These are phyloP conservation scores for Erythrolamprus reginae DNA, from an alignment of 2,113 vertebrate genomes.

Conservation along the genomic window DNA sequence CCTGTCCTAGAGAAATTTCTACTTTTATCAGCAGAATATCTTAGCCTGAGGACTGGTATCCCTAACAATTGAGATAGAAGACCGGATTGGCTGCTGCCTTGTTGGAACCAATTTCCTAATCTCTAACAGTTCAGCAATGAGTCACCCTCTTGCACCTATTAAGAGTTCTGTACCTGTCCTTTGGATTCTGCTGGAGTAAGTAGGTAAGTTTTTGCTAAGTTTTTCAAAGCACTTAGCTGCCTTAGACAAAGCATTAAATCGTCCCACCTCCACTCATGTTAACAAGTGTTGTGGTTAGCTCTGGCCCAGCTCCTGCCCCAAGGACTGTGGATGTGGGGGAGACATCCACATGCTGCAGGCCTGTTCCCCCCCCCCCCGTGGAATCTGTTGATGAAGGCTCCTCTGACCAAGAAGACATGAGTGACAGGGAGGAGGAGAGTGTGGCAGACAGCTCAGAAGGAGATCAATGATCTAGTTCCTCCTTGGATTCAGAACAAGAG, in stretches of 20 bases:
- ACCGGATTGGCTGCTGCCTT: neutral
- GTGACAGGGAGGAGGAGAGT: too few species aligned
- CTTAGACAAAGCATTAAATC: neutral
- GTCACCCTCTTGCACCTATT: neutral
- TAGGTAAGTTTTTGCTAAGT: neutral
- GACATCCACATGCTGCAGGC: too few species aligned
- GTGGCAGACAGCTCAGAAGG: too few species aligned
- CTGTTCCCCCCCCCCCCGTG: too few species aligned
- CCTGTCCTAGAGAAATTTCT: neutral
- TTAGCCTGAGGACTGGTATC: neutral
- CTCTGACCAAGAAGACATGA: too few species aligned
- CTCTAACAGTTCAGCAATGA: neutral
- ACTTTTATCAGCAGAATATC: neutral
- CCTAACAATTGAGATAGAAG: neutral
- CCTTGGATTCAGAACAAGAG: too few species aligned
- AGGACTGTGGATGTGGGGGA: too few species aligned
- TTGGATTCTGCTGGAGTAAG: neutral
- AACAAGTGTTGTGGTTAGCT: too few species aligned
- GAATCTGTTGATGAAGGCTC: too few species aligned
- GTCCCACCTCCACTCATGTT: neutral
- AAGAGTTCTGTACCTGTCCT: neutral
- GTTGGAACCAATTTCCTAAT: neutral
- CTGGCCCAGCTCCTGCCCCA: too few species aligned
- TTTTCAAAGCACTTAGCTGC: neutral
- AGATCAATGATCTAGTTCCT: too few species aligned